phyloP scores from a whole-genome alignment of 2,113 vertebrate genomes.

The Kobus ellipsiprymnus region DNA sequence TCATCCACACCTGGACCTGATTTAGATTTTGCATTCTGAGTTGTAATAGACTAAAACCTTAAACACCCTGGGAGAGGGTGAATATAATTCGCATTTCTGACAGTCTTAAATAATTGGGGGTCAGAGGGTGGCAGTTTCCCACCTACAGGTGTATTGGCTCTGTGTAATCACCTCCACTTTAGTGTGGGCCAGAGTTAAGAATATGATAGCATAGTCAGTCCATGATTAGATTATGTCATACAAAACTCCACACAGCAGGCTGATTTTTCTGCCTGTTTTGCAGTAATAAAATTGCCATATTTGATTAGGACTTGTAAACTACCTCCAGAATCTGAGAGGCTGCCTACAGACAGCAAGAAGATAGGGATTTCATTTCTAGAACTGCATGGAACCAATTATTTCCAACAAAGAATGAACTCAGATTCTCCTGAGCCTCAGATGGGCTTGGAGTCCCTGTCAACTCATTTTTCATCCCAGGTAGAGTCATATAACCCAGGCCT shows the following conservation, averaged over 20 bases:
- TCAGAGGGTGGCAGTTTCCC: background rate
- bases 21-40: background rate
- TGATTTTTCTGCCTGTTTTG: background rate
- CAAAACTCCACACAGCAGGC: background rate
- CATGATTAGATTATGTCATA: background rate
- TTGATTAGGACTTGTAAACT: background rate
- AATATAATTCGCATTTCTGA: background rate
- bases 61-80: rapidly evolving
- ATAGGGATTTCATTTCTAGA: background rate
- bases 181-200: background rate
- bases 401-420: background rate
- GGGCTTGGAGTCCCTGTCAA: background rate
- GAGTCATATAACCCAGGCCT: background rate
- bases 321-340: background rate
- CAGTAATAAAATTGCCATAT: background rate
- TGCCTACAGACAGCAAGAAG: background rate
- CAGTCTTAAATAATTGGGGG: background rate
- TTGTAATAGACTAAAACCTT: background rate
- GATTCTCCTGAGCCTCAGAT: background rate
- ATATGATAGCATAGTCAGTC: rapidly evolving
- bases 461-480: background rate
- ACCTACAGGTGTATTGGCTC: rapidly evolving
- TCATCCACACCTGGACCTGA: background rate
- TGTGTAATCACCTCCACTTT: background rate
- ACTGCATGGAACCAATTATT: background rate